Conservation (phyloP, 2,888 invertebrate genomes). For the Sminthurinus aureus region DNA sequence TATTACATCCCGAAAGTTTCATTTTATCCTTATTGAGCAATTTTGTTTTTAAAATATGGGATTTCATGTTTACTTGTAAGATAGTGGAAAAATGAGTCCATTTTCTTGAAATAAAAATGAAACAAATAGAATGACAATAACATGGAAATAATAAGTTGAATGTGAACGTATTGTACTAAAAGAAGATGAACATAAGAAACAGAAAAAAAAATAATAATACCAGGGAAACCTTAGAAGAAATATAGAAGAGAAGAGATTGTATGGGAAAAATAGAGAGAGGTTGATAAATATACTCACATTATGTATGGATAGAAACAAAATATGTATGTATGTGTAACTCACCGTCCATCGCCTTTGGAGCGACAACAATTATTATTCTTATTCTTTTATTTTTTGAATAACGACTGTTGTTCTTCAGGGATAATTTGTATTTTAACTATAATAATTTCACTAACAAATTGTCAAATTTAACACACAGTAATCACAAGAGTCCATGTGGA, state of each 20-base stretch:
- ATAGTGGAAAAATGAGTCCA: background rate
- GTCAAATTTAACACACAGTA: slow-evolving; percentile 22
- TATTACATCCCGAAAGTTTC: background rate
- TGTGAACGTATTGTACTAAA: background rate
- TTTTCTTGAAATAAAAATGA: background rate
- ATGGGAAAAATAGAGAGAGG: background rate
- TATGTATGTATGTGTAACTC: slow-evolving; percentile 5
- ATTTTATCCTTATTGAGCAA: background rate
- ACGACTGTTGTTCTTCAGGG: slow-evolving; percentile 2
- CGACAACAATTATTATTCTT: slow-evolving; percentile 10
- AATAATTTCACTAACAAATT: slow-evolving; percentile 31
- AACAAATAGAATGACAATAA: background rate
- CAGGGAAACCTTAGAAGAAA: slow-evolving; percentile 3
- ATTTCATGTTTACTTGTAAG: background rate
- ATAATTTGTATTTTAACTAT: background rate
- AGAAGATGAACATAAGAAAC: background rate
- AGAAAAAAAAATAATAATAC: background rate
- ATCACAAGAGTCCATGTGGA: slow-evolving; percentile 33
- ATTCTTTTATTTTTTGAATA: slow-evolving; percentile 2
- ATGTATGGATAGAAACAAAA: background rate
- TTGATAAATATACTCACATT: background rate
- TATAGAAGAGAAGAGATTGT: background rate
- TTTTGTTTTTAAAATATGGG: background rate
- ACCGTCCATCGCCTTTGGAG: slow-evolving; percentile 39
- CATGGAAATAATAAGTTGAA: background rate